Evolutionary conservation across 2,113 vertebrate genomes (phyloP).

Genomic region (Dipodomys stephensi): DNA sequence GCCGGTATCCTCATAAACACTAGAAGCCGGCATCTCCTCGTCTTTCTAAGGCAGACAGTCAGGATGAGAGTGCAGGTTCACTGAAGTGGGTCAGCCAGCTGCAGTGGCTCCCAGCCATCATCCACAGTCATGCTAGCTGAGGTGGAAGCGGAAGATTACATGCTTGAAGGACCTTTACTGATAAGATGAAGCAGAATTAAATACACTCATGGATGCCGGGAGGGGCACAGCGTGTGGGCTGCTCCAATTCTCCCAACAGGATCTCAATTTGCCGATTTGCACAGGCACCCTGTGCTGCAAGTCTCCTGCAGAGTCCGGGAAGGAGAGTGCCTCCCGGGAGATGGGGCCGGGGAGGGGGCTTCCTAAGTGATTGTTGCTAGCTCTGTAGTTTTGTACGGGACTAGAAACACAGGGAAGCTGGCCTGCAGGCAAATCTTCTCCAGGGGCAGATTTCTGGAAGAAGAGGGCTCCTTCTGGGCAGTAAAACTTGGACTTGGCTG

Average conservation of each 20-base stretch:
- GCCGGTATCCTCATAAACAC: slow-evolving; percentile 69
- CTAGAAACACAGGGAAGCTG: neutral
- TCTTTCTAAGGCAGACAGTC: slow-evolving; percentile 68
- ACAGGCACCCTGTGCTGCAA: too few species aligned
- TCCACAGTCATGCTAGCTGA: slow-evolving; percentile 73
- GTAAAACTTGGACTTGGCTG: neutral
- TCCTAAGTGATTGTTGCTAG: neutral
- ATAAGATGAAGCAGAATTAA: slow-evolving; percentile 55
- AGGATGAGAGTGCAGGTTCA: slow-evolving; percentile 65
- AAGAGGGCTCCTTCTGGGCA: neutral
- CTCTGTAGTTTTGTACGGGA: neutral
- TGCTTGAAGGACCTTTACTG: slow-evolving; percentile 78
- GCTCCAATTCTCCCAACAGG: neutral
- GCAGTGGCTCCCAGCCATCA: slow-evolving; percentile 73
- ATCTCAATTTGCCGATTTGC: neutral
- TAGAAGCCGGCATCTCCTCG: slow-evolving; percentile 59
- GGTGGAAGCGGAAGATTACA: slow-evolving; percentile 68
- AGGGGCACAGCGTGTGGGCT: neutral
- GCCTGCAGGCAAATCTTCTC: neutral
- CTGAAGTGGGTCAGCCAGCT: slow-evolving; percentile 58
- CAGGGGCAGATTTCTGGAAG: neutral
- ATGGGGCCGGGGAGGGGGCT: neutral
- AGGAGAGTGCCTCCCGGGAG: neutral
- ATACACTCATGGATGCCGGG: neutral
- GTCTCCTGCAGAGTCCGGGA: neutral